Evolutionary conservation across 2,113 vertebrate genomes (phyloP).

Genomic region (Seriola dumerili): DNA sequence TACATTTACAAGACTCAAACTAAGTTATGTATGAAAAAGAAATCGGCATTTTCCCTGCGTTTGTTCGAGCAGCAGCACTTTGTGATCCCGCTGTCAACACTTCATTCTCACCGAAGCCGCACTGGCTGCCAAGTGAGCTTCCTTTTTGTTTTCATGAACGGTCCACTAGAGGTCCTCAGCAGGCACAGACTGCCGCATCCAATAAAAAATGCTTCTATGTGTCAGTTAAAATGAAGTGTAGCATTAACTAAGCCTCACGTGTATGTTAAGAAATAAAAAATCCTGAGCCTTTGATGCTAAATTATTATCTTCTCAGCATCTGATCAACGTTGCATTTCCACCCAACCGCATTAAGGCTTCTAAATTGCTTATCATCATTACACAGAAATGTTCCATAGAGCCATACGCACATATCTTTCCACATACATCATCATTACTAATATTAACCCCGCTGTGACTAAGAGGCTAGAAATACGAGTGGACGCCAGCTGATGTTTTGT

Average conservation of each 20-base stretch:
- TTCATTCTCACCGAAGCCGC: neutral
- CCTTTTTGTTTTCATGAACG: constrained; percentile 1
- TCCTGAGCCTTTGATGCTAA: too few species aligned
- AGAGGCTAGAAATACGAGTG: neutral
- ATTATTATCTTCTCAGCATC: neutral
- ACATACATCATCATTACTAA: constrained; percentile 43
- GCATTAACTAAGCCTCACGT: neutral
- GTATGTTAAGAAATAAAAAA: neutral
- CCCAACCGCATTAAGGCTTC: neutral
- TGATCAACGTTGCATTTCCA: neutral
- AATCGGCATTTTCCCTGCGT: neutral
- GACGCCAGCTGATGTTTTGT: constrained; percentile 6
- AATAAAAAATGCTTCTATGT: rapidly evolving
- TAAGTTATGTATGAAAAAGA: neutral
- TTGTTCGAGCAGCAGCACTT: neutral
- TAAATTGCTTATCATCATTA: neutral
- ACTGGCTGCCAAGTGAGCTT: neutral
- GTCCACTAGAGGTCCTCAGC: constrained; percentile 56
- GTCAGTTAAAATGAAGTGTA: neutral
- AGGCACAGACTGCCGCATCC: neutral
- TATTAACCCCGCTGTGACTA: constrained; percentile 42
- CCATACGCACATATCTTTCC: constrained; percentile 24
- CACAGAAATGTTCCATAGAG: neutral
- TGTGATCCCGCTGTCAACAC: neutral
- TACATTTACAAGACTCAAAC: neutral